Evolutionary conservation across 2,113 vertebrate species (phyloP), one percentile per base, ranked within the genome.

Genomic region (Scalopus aquaticus): DNA sequence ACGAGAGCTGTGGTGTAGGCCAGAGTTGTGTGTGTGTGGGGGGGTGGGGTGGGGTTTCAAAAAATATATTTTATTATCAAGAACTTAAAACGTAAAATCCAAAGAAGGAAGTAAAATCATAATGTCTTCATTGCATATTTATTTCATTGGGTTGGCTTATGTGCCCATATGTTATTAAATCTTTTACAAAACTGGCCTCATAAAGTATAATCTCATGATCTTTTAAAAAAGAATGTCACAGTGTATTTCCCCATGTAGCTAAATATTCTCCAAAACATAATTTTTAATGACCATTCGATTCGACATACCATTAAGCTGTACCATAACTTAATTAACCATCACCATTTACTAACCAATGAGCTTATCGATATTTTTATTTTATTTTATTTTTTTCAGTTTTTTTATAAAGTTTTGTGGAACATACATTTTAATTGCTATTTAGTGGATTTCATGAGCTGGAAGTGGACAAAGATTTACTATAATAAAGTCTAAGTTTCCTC

Each of bases 291-390:
- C 24, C 64, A 39, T 72, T 83, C 44, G 93, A 83, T 58, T 96
- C 77, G 67, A 92, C 78, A 62, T 54, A 67, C 83, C 70, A 69
- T 83, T 35, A 67, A 92, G 72, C 92, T 24, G 72, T 81, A 37
- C 39, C 8, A 51, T 88, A 81, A 81, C 90, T 91, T 96, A 93
- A 74, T 93, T 85, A 95, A 88, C 9, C 42, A 26, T 64, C 80
- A 16, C 30, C 15, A 44, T 74, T 74, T 74, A 15, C 44, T 74
- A 16, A 15, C 1, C 13, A 79, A 83, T 85, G 87, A 92, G 90
- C 56, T 84, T 73, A 84, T 6, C 42, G 16, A 64, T 77, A 19
- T 28, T 30, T 73, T 42, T 69, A 81, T 22, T 15, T 44, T 35
- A 37, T 79, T 30, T 46, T 77, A 70, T 35, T 64, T 81, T 86